A percentile compares a stretch with the other conserved stretches of the same genome.
These are phyloP conservation scores for Drosophila jambulina DNA, from an alignment of 1,140 invertebrate genomes.

Conservation along the genomic window DNA sequence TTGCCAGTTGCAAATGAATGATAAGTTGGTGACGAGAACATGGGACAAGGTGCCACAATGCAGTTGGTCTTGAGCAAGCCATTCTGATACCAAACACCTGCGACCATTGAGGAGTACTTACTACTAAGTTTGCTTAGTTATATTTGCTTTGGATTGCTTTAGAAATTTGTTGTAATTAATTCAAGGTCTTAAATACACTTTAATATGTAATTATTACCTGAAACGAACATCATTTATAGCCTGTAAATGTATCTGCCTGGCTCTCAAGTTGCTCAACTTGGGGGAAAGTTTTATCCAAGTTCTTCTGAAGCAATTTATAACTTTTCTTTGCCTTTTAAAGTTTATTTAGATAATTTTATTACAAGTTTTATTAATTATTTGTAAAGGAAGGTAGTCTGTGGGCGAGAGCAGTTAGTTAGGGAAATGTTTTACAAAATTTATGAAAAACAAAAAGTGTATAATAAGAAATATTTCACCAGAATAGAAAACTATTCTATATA, in stretches of 20 bases:
- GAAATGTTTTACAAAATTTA: background rate
- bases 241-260: background rate
- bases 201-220: background rate
- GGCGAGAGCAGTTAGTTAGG: background rate
- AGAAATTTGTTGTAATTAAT: background rate
- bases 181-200: background rate
- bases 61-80: conserved; percentile 9
- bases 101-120: background rate
- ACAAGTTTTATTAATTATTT: background rate
- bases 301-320: conserved; percentile 6
- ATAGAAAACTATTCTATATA: background rate
- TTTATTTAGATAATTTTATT: conserved; percentile 8
- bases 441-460: background rate
- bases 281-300: conserved; percentile 6
- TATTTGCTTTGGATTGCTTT: background rate
- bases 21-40: conserved; percentile 6
- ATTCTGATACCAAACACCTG: background rate
- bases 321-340: conserved; percentile 1
- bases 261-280: background rate
- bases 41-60: conserved; percentile 5
- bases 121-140: background rate
- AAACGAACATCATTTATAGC: background rate
- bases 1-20: conserved; percentile 5
- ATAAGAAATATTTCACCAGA: too few relatives aligned
- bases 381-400: background rate